Percentiles rank a stretch among this genome's conserved stretches.
These are phyloP conservation scores for Cavia porcellus DNA, from an alignment of 2,113 vertebrate species.

Conservation along the genomic window DNA sequence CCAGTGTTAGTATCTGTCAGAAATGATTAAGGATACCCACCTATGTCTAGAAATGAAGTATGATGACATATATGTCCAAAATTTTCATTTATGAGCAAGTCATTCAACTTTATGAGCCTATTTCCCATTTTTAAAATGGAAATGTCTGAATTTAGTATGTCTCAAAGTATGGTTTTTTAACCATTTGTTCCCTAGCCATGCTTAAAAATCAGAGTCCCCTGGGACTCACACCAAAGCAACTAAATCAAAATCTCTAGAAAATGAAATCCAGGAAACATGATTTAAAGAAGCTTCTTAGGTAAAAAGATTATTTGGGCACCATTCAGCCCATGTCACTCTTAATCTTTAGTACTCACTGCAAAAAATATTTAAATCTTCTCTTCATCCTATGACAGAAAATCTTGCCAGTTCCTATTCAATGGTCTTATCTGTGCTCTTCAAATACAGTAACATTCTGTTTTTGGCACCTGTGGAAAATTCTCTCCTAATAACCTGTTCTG, in stretches of 20 bases:
- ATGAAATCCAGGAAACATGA: neutral
- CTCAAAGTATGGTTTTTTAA: neutral
- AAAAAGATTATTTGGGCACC: neutral
- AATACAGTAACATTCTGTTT: neutral
- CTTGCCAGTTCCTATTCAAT: neutral
- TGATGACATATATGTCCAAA: neutral
- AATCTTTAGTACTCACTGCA: neutral
- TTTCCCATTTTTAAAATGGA: conserved; percentile 40
- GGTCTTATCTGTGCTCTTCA: neutral
- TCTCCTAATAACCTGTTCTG: conserved; percentile 9
- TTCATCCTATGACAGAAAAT: neutral
- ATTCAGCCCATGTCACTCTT: neutral
- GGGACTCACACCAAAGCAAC: neutral
- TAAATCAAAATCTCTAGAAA: conserved; percentile 11
- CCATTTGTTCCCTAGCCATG: neutral
- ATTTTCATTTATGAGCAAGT: neutral
- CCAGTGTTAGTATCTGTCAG: neutral
- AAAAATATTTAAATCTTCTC: conserved; percentile 16
- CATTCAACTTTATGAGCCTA: neutral
- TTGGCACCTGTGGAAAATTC: conserved; percentile 20
- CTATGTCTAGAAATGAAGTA: neutral
- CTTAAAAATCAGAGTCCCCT: conserved; percentile 37
- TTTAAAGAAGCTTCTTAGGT: neutral
- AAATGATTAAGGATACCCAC: neutral
- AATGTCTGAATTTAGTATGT: neutral